These are phyloP conservation scores for Oceanites oceanicus DNA, from an alignment of 2,113 vertebrate species.

Conservation along the genomic window DNA sequence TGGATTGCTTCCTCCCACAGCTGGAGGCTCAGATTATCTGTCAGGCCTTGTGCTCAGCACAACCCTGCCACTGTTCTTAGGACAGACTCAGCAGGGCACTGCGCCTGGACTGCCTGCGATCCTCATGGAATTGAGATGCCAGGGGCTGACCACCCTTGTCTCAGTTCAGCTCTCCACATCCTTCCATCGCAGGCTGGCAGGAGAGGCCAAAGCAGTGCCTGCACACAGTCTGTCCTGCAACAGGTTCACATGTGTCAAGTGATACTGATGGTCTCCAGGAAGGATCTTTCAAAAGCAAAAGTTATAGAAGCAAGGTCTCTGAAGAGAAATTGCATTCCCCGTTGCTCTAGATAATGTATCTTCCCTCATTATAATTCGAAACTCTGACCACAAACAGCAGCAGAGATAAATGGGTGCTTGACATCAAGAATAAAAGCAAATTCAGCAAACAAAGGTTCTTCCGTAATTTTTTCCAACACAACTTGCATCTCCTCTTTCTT, in stretches of 20 bases:
- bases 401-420: neutral
- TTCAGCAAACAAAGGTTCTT: neutral
- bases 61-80: neutral
- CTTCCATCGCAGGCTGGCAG: neutral
- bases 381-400: neutral
- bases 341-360: neutral
- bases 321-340: neutral
- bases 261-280: neutral
- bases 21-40: neutral
- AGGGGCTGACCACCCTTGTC: neutral
- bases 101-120: neutral
- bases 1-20: neutral
- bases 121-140: neutral
- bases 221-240: neutral
- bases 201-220: accelerated
- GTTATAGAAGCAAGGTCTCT: neutral
- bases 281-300: neutral
- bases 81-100: neutral
- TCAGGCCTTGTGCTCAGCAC: neutral
- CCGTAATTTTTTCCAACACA: neutral
- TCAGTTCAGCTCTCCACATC: neutral
- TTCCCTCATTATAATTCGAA: neutral
- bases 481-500: neutral
- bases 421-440: neutral
- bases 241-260: neutral